Evolutionary conservation across 64 coral and sea anemone species (phyloP).

Genomic region (Pocillopora damicornis): DNA sequence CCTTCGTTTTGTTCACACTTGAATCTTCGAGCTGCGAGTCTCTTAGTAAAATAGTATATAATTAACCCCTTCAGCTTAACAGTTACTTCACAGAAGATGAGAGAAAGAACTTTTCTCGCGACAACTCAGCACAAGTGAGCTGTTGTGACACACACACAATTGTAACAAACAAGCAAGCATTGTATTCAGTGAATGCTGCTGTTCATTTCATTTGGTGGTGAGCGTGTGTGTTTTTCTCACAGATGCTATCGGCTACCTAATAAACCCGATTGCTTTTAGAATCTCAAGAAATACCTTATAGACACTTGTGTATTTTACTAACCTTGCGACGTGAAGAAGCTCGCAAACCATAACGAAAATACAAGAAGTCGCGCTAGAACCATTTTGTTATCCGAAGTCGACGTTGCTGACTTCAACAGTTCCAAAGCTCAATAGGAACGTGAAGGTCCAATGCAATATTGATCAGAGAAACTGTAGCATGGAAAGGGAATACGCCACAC

Average conservation of each 20-base stretch:
- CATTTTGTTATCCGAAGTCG: neutral
- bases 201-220: neutral
- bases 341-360: conserved; percentile 8
- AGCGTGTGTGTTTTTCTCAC: neutral
- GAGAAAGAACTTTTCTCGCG: neutral
- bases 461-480: neutral
- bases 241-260: neutral
- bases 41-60: neutral
- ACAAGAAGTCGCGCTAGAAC: neutral
- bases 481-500: neutral
- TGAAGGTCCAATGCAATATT: neutral
- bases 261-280: neutral
- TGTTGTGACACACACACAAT: neutral
- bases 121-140: neutral
- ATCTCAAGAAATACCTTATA: neutral
- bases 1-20: too few relatives aligned
- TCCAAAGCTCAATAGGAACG: conserved; percentile 1
- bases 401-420: neutral
- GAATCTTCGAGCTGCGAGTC: neutral
- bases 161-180: conserved; percentile 31
- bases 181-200: neutral
- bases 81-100: neutral
- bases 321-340: neutral
- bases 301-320: neutral
- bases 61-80: neutral